Conservation (phyloP, 2,113 vertebrate genomes). For the Campylomormyrus numenius region DNA sequence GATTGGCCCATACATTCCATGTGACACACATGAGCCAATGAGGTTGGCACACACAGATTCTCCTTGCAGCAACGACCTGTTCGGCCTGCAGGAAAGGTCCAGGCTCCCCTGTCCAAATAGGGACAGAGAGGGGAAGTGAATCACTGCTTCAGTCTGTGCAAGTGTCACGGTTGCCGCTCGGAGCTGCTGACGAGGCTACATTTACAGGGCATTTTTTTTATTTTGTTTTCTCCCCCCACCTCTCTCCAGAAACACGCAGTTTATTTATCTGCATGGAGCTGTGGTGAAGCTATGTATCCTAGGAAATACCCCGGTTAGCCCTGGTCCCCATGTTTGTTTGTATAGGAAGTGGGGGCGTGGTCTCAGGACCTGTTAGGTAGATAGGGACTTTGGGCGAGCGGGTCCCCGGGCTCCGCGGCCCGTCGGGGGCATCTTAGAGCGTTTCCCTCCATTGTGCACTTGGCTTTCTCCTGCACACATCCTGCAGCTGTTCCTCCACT, state of each 20-base stretch:
- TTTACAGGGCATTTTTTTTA: too few species aligned
- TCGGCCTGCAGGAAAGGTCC: neutral
- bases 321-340: neutral
- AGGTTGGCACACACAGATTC: neutral
- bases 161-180: neutral
- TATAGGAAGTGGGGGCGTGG: neutral
- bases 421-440: neutral
- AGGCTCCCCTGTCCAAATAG: neutral
- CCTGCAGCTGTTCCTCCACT: neutral
- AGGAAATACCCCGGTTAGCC: neutral
- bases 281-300: neutral
- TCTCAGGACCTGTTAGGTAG: neutral
- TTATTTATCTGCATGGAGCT: neutral
- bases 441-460: neutral
- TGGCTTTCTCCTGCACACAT: neutral
- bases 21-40: neutral
- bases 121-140: neutral
- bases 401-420: neutral
- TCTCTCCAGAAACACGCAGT: neutral
- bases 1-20: neutral
- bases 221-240: neutral
- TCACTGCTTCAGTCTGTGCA: neutral
- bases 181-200: neutral
- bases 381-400: neutral
- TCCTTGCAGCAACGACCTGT: neutral